Conservation (phyloP, 2,888 invertebrate genomes). For the Scrobipalpa costella region DNA sequence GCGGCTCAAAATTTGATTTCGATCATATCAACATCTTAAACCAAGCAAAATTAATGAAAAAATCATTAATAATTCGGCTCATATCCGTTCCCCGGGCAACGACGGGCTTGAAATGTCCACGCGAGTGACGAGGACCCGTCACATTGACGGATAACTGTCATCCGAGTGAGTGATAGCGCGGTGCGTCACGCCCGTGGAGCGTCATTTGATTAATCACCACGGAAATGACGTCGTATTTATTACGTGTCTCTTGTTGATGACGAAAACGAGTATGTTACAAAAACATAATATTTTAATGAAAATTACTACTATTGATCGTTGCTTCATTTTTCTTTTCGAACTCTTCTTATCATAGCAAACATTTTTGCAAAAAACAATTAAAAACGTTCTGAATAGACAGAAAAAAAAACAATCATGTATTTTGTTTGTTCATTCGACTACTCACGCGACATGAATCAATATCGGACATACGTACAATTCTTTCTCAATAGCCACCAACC, state of each 20-base stretch:
- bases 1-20: too few relatives aligned
- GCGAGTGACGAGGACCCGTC: slow-evolving; percentile 36
- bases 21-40: background rate
- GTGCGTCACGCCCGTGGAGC: slow-evolving; percentile 35
- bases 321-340: too few relatives aligned
- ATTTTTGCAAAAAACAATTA: too few relatives aligned
- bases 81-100: slow-evolving; percentile 2
- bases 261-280: background rate
- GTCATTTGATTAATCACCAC: slow-evolving; percentile 28
- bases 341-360: too few relatives aligned
- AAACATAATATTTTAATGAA: too few relatives aligned
- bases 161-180: slow-evolving; percentile 38
- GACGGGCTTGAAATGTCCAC: slow-evolving; percentile 8
- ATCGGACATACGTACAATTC: background rate
- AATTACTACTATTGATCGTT: background rate
- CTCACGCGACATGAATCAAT: too few relatives aligned
- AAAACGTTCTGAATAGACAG: too few relatives aligned
- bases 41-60: background rate
- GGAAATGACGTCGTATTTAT: slow-evolving; percentile 20
- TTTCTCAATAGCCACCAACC: background rate
- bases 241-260: slow-evolving; percentile 1
- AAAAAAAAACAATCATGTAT: too few relatives aligned
- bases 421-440: too few relatives aligned
- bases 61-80: background rate
- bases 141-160: slow-evolving; percentile 42